These are phyloP conservation scores for Anguilla megastoma DNA, from an alignment of 2,797 vertebrate genomes.

Conservation along the genomic window DNA sequence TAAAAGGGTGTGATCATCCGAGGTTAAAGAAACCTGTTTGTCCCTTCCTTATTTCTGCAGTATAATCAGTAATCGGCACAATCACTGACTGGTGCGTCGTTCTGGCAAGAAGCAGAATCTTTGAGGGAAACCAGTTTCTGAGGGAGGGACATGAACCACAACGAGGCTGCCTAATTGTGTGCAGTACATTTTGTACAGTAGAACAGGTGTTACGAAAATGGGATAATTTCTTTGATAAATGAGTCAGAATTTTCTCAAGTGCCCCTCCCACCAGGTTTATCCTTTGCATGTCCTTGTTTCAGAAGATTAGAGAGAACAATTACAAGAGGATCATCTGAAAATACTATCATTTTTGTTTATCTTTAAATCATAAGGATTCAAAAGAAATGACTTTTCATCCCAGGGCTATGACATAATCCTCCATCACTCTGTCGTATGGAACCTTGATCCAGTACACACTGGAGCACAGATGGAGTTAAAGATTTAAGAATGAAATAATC, in stretches of 20 bases:
- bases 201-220: too few relatives aligned
- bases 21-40: background rate
- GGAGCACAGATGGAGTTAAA: too few relatives aligned
- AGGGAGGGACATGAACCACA: background rate
- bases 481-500: background rate
- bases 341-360: background rate
- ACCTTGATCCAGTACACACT: too few relatives aligned
- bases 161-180: too few relatives aligned
- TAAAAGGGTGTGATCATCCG: background rate
- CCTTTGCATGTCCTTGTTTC: background rate
- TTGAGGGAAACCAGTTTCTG: background rate
- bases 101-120: too few relatives aligned
- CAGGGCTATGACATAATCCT: background rate
- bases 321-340: background rate
- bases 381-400: background rate
- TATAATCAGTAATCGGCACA: background rate
- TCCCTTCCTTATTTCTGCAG: background rate
- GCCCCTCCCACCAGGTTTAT: too few relatives aligned
- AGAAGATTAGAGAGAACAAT: background rate
- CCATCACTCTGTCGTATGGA: background rate
- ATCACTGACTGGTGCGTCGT: too few relatives aligned
- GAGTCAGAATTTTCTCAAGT: background rate
- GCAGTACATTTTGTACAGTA: too few relatives aligned
- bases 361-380: background rate
- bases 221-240: background rate